Percentiles rank a stretch among this genome's conserved stretches.
These are phyloP conservation scores for Amphiura filiformis DNA, from an alignment of 35 echinoderm and acorn worm genomes.

Conservation along the genomic window DNA sequence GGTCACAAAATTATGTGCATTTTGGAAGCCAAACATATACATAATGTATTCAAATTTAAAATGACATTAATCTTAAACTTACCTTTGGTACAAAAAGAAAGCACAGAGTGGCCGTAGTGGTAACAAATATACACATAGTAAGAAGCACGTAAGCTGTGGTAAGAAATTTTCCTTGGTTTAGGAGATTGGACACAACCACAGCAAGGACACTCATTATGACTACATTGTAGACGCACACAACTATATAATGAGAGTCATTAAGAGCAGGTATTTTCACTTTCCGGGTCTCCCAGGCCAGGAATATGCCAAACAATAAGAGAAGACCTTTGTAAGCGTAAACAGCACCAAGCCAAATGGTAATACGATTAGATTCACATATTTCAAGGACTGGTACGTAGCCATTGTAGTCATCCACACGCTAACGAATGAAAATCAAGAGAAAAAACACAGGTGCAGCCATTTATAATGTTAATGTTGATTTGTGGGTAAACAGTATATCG, in stretches of 20 bases:
- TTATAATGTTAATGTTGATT: no score
- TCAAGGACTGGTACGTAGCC: constrained; percentile 79
- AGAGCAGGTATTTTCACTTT: constrained; percentile 98
- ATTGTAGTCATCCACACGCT: constrained; percentile 53
- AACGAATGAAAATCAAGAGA: neutral
- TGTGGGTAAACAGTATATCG: no score
- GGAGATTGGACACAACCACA: constrained; percentile 78
- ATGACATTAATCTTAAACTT: no score
- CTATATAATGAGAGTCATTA: constrained; percentile 98
- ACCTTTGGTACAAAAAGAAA: constrained; percentile 98
- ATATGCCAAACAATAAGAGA: constrained; percentile 85
- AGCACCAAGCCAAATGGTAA: constrained; percentile 75
- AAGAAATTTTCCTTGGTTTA: constrained; percentile 65
- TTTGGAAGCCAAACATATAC: no score
- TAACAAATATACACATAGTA: constrained; percentile 70
- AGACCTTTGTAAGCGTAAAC: constrained; percentile 95
- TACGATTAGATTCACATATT: constrained; percentile 62
- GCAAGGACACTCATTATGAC: constrained; percentile 88
- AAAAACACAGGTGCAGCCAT: no score
- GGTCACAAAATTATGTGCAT: no score
- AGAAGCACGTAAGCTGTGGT: constrained; percentile 82
- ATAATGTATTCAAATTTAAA: no score
- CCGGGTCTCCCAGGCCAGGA: constrained; percentile 93
- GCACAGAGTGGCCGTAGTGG: constrained; percentile 87
- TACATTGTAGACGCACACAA: constrained; percentile 94